A percentile compares a stretch with the other conserved stretches of the same genome.
Evolutionary conservation across 1,140 invertebrate genomes (phyloP).

Genomic region (Oscheius sp.): DNA sequence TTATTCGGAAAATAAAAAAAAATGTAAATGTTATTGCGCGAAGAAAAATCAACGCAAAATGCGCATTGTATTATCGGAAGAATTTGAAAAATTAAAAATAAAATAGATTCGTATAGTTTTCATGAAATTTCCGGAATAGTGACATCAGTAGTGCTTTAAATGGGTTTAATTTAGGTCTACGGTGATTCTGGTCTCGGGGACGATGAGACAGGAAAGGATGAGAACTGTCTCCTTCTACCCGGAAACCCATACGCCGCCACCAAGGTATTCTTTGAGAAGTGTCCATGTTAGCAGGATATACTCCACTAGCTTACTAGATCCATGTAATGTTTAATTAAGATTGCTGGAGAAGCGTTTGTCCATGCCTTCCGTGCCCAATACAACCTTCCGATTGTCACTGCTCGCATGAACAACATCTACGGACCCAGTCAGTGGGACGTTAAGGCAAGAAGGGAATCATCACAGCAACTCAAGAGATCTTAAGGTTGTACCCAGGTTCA

Average conservation of each 20-base stretch:
- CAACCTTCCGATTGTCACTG: conserved; percentile 59
- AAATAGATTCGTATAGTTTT: no score
- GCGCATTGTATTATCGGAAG: no score
- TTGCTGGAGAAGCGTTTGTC: conserved; percentile 52
- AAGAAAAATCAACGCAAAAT: no score
- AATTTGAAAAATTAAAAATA: no score
- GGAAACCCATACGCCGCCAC: conserved; percentile 63
- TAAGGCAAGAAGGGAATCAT: conserved; percentile 37
- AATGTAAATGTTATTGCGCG: no score
- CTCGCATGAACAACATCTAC: conserved; percentile 62
- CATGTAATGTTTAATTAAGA: no score
- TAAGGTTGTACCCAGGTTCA: conserved; percentile 61
- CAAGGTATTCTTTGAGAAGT: conserved; percentile 47
- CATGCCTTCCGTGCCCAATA: conserved; percentile 43
- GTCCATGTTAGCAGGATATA: conserved; percentile 18
- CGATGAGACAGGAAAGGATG: conserved; percentile 49
- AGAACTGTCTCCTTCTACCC: conserved; percentile 47
- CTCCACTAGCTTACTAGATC: no score
- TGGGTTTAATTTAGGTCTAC: conserved; percentile 58
- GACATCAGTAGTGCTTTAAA: no score
- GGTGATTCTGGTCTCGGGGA: conserved; percentile 52
- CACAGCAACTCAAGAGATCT: not conserved
- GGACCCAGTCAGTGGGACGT: conserved; percentile 63
- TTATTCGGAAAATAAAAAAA: no score
- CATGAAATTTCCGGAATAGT: no score